Base-by-base conservation (phyloP, 2,113 vertebrate species). In the Centrocercus urophasianus region DNA sequence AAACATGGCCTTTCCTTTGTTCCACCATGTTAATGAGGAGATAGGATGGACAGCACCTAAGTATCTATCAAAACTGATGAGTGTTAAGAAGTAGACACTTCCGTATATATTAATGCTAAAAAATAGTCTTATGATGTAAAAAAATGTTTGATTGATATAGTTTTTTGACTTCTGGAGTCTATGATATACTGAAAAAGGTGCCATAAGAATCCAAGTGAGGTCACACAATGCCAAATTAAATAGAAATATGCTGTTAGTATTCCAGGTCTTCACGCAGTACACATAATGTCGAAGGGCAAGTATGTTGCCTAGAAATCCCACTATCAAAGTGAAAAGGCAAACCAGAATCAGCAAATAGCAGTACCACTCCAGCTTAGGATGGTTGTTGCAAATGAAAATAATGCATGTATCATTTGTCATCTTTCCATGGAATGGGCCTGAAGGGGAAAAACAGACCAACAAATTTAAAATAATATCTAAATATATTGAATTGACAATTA, bases 1-100 rank as follows among this genome's bases (percentile, higher is more conserved):
- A 30, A 96, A 67, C 76, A 91, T 56, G 15, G 98, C 98, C 88
- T 98, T 98, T 36, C 88, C 83, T 86, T 96, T 98, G 30, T 97
- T 77, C 98, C 98, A 98, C 98, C 98, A 98, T 6, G 84, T 97
- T 54, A 98, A 79, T 10, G 98, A 98, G 59, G 95, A 95, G 86
- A 98, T 96, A 9, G 98, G 98, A 81, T 98, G 97, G 63, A 98
- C 98, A 11, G 97, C 98, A 27, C 98, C 97, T 56, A 97, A 32
- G 2, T 98, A 98, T 52, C 98, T 97, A 87, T 98, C 98, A 38
- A 98, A 98, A 74, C 98, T 98, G 94, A 98, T 97, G 16, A 98
- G 95, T 13, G 97, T 97, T 81, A 99, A 96, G 91, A 98, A 98
- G 77, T 98, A 95, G 75, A 98, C 97, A 60, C 98, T 98, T 73